Evolutionary conservation across 2,797 vertebrate genomes (phyloP), one percentile per base, ranked within the genome.

Genomic region (Xerus rutilus): DNA sequence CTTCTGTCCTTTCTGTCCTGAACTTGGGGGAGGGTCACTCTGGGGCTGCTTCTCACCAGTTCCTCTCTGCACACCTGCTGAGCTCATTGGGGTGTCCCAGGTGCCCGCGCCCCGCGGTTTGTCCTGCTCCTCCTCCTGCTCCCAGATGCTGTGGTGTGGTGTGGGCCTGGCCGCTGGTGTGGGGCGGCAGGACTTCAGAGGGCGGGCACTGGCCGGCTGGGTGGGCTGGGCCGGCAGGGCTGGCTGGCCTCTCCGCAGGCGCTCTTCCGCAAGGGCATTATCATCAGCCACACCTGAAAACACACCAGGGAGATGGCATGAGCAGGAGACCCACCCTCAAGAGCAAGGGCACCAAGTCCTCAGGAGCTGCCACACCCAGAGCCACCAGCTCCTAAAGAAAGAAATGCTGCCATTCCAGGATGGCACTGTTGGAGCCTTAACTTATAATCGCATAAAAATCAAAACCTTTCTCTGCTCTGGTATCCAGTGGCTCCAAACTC

Each of bases 101-200:
- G 67, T 85, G 97, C 97, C 96, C 18, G 93, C 89, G 91, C 98
- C 98, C 97, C 98, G 98, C 17, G 94, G 98, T 93, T 98, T 98
- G 32, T 99, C 99, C 65, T 98, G 99, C 73, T 99, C 99, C 92
- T 99, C 99, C 72, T 99, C 98, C 73, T 99, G 99, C 1, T 98
- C 98, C 0, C 97, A 97, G 90, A 90, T 96, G 83, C 95, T 98
- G n/a, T 98, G 99, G 86, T 57, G 54, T 7, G 98, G 97, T 72
- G 96, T 94, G 49, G 98, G 99, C 96, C 97, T 99, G 95, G 99
- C 98, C 96, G 98, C 98, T 4, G 83, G 82, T 59, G 96, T 25
- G 5, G 98, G 73, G 88, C 97, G 97, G 95, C 97, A 96, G 2
- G 98, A 20, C 97, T 98, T 98, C 91, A 93, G 96, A 47, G 94